These are phyloP conservation scores for Tetranychus piercei DNA, from an alignment of 2,888 invertebrate species.

Conservation along the genomic window DNA sequence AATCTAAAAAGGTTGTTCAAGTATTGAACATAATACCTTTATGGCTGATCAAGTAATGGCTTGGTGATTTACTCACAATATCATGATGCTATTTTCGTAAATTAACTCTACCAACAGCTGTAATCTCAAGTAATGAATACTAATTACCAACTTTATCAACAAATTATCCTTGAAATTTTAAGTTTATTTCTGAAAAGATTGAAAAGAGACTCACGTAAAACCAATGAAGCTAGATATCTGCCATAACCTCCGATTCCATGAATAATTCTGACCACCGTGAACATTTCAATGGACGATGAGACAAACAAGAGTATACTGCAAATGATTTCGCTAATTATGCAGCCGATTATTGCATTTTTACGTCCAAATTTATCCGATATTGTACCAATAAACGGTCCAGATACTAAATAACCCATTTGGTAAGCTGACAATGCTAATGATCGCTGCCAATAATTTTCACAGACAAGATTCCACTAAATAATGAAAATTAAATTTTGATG, in stretches of 20 bases:
- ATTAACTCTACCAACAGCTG: too few species aligned
- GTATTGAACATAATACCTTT: not conserved
- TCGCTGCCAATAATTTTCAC: constrained; percentile 58
- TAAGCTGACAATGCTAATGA: constrained; percentile 61
- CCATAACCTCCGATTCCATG: constrained; percentile 11
- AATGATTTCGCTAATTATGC: constrained; percentile 2
- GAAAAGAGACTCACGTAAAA: not conserved
- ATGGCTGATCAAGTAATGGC: too few species aligned
- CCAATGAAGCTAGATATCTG: not conserved
- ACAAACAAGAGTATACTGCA: not conserved
- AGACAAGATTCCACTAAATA: constrained; percentile 58
- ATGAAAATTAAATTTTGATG: not conserved
- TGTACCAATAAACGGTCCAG: not conserved
- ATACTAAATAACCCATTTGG: constrained; percentile 21
- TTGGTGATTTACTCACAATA: too few species aligned
- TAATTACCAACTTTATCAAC: too few species aligned
- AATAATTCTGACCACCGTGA: not conserved
- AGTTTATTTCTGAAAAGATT: not conserved
- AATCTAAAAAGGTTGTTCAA: not conserved
- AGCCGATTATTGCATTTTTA: not conserved
- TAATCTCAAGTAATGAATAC: too few species aligned
- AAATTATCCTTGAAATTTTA: too few species aligned
- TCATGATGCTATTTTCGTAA: too few species aligned
- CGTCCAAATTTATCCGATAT: constrained; percentile 4
- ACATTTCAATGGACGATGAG: not conserved